phyloP scores from a whole-genome alignment of 23 tunicate genomes.

The Clavelina lepadiformis region DNA sequence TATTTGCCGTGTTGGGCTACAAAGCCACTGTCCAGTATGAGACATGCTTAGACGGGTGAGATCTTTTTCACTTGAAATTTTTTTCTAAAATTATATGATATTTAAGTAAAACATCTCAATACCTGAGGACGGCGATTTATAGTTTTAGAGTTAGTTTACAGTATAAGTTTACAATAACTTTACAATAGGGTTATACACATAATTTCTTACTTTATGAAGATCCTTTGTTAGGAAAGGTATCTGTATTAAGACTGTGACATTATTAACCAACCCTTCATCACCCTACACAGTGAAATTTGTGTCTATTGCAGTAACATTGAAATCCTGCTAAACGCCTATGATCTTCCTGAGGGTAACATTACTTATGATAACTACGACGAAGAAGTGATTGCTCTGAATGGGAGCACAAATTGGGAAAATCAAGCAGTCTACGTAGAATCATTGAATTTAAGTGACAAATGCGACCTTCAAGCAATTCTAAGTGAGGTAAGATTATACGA shows the following conservation, averaged over 20 bases:
- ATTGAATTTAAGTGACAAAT: slow-evolving; percentile 25
- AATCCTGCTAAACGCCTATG: slow-evolving; percentile 35
- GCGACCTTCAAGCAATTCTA: slow-evolving; percentile 50
- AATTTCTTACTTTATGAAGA: too few relatives aligned
- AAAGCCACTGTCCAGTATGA: slow-evolving; percentile 67
- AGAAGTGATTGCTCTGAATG: slow-evolving; percentile 15
- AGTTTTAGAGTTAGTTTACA: too few relatives aligned
- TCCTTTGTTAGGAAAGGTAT: too few relatives aligned
- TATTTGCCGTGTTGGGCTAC: slow-evolving; percentile 87
- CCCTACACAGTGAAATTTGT: too few relatives aligned
- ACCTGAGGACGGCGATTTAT: too few relatives aligned
- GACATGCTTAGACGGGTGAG: slow-evolving; percentile 69
- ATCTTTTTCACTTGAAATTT: not conserved
- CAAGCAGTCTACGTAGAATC: not conserved
- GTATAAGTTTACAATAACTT: too few relatives aligned
- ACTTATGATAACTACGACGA: slow-evolving; percentile 59
- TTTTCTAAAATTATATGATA: not conserved
- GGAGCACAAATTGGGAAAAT: slow-evolving; percentile 14
- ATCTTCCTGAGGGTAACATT: slow-evolving; percentile 67
- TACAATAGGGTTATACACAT: too few relatives aligned
- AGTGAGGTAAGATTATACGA: slow-evolving; percentile 57
- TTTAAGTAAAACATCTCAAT: too few relatives aligned
- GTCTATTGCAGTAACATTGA: slow-evolving; percentile 64
- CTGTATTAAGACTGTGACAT: too few relatives aligned
- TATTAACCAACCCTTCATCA: too few relatives aligned